A percentile compares a stretch with the other conserved stretches of the same genome.
Evolutionary conservation across 1,140 invertebrate species (phyloP).

Genomic region (Maconellicoccus hirsutus): DNA sequence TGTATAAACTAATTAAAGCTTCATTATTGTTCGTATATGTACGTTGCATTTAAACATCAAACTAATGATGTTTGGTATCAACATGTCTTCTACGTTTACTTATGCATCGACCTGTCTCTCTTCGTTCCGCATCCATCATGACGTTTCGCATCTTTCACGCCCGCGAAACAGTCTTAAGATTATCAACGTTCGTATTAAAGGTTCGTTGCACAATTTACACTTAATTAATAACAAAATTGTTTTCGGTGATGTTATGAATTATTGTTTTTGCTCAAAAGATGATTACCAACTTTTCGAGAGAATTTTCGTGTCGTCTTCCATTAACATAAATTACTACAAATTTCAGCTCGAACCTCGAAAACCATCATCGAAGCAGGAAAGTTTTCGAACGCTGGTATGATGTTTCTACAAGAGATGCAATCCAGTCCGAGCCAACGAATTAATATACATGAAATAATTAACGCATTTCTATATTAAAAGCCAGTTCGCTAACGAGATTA

Average conservation of each 20-base stretch:
- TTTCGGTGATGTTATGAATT: neutral
- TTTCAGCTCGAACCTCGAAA: neutral
- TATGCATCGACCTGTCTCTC: too few relatives aligned
- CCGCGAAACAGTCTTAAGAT: too few relatives aligned
- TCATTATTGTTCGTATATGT: too few relatives aligned
- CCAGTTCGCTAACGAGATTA: neutral
- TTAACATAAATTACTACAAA: neutral
- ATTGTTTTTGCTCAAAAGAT: slow-evolving; percentile 5
- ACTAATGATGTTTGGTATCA: too few relatives aligned
- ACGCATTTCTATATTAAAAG: slow-evolving; percentile 1
- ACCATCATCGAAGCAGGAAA: neutral
- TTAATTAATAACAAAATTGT: neutral
- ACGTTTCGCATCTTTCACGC: too few relatives aligned
- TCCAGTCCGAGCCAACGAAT: neutral
- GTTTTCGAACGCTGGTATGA: neutral
- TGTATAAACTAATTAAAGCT: too few relatives aligned
- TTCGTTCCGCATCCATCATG: too few relatives aligned
- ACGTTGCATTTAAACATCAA: too few relatives aligned
- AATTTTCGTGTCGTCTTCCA: neutral
- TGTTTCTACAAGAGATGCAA: neutral
- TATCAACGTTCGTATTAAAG: neutral
- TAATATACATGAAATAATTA: neutral
- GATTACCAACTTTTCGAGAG: neutral
- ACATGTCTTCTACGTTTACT: too few relatives aligned
- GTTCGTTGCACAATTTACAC: neutral